Evolutionary conservation across 2,888 invertebrate species (phyloP).

Genomic region (Smittia aterrima): DNA sequence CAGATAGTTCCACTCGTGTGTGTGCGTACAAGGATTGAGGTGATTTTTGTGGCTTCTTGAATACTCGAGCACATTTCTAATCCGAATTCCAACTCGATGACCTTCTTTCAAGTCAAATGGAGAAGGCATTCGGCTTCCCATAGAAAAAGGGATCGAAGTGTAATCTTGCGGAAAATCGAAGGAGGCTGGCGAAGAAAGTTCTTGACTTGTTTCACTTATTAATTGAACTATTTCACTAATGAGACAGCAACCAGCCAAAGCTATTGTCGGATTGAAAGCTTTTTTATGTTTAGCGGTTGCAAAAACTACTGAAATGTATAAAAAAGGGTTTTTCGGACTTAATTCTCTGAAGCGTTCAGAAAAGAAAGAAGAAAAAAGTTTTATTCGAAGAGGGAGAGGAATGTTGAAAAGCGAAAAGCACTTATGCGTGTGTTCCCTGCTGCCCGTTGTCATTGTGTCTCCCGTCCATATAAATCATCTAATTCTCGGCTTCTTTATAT

Average conservation of each 20-base stretch:
- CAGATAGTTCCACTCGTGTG: background rate
- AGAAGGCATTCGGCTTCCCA: no score
- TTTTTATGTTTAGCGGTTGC: background rate
- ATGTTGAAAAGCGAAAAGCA: background rate
- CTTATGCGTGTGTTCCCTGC: background rate
- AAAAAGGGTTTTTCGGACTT: no score
- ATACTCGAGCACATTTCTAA: background rate
- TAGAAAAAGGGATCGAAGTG: background rate
- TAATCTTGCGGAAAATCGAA: background rate
- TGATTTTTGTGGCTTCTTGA: background rate
- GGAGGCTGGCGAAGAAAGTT: background rate
- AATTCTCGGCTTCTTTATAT: conserved; percentile 12
- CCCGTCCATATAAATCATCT: conserved; percentile 21
- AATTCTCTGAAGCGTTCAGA: no score
- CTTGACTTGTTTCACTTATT: conserved; percentile 5
- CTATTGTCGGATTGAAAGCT: background rate
- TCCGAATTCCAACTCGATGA: conserved; percentile 4
- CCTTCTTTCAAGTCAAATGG: conserved; percentile 12
- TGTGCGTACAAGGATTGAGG: background rate
- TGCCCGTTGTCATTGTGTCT: background rate
- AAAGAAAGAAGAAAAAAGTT: background rate
- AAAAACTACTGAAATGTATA: background rate
- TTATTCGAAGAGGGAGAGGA: background rate
- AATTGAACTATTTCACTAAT: background rate
- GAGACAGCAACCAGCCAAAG: background rate